Conservation (phyloP, 2,113 vertebrate genomes). For the Onychostruthus taczanowskii region DNA sequence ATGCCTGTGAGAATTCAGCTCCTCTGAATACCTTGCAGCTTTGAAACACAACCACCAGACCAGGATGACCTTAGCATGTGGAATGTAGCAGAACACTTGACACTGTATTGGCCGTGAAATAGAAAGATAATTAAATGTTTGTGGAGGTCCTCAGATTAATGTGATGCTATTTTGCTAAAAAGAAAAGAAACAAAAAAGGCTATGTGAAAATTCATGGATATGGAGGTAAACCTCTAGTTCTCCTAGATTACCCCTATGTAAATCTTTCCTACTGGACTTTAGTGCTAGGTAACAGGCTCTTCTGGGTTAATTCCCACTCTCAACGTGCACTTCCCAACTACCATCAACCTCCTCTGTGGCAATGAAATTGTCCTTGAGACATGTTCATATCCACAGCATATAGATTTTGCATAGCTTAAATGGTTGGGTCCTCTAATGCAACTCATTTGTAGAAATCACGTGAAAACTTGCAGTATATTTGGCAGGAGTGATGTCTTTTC, state of each 20-base stretch:
- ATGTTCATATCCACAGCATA: slow-evolving; percentile 10
- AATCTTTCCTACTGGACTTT: not conserved
- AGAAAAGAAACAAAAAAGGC: not conserved
- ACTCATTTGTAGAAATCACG: not conserved
- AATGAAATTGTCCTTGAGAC: slow-evolving; percentile 15
- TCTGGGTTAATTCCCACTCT: not conserved
- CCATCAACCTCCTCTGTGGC: not conserved
- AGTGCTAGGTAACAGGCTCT: not conserved
- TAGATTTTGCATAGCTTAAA: slow-evolving; percentile 40
- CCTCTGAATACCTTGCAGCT: not conserved
- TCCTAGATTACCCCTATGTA: not conserved
- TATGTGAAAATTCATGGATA: not conserved
- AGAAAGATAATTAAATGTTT: not conserved
- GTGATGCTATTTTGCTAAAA: not conserved
- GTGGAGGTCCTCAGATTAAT: not conserved
- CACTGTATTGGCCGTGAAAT: not conserved
- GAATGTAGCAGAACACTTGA: not conserved
- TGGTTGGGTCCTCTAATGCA: not conserved
- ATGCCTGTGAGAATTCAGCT: not conserved
- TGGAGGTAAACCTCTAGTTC: not conserved
- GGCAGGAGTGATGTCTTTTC: not conserved
- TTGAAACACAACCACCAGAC: not conserved
- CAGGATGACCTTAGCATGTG: not conserved
- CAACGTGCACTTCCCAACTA: not conserved
- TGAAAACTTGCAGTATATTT: not conserved